phyloP scores from a whole-genome alignment of 2,113 vertebrate species.

The Solenodon paradoxus region DNA sequence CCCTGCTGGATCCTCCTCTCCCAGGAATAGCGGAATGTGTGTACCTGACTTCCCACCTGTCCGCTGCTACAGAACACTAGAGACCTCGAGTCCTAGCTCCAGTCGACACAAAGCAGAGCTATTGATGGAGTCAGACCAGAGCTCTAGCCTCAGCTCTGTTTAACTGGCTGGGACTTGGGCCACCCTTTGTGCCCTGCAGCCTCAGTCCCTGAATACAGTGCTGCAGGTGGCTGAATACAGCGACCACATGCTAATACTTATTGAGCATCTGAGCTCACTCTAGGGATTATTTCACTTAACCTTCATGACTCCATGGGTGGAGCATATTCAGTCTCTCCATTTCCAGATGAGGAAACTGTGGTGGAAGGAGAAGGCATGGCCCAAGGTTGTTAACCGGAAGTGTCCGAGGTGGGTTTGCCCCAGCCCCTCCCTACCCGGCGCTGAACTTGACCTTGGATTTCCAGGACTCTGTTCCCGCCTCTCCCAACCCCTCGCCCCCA shows the following conservation, averaged over 20 bases:
- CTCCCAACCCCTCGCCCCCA: too few relatives aligned
- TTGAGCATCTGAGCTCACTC: neutral
- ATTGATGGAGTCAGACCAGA: too few relatives aligned
- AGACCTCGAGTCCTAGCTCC: neutral
- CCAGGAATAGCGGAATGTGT: accelerated
- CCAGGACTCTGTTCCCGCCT: too few relatives aligned
- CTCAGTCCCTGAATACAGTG: neutral
- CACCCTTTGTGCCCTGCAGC: neutral
- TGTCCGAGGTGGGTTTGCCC: neutral
- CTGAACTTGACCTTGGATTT: too few relatives aligned
- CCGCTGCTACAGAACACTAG: neutral
- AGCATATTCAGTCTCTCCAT: neutral
- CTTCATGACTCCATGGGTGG: too few relatives aligned
- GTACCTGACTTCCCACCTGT: neutral
- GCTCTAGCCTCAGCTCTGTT: neutral
- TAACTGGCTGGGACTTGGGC: neutral
- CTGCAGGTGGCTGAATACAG: neutral
- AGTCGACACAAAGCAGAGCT: neutral
- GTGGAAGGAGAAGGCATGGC: too few relatives aligned
- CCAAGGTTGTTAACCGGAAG: neutral
- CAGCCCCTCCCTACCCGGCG: neutral
- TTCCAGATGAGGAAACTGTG: neutral
- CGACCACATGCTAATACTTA: neutral
- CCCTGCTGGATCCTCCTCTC: too few relatives aligned
- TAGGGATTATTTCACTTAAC: neutral